Base-by-base conservation (phyloP, 2,888 invertebrate genomes). In the Papilio elwesi region DNA sequence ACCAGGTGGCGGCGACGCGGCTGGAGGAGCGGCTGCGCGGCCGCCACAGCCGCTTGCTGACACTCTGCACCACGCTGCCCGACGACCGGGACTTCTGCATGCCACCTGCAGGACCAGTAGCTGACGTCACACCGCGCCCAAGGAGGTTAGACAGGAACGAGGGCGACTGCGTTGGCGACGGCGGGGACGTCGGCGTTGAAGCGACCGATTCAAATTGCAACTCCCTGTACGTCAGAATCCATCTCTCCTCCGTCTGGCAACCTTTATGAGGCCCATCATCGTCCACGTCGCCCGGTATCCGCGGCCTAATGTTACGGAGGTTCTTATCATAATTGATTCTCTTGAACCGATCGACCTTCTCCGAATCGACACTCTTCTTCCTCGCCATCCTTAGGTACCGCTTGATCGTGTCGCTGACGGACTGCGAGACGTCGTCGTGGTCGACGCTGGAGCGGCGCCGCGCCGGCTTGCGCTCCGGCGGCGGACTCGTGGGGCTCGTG, bases 71-170 rank as follows among this genome's bases (percentile, higher is more conserved):
- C 87, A 97, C 97, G 92, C 97, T 97, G 85, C 97, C 97, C 79
- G 97, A 97, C 47, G 97, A 97, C 89, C 97, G 97, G 83, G 97
- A 97, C 94, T 97, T 98, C 95, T 97, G 97, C 97, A 97, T 97
- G 88, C 95, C 95, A 92, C 96, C 95, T 92, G 95, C 90, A 83
- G 94, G 88, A 75, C 87, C 84, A 82, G 86, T 83, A 75, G 86
- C 83, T 75, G 87, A 83, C 75, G 85, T 87, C 74, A 87, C 86
- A 78, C 86, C 84, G 76, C 91, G 87, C 67, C 91, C 90, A 76
- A 93, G 81, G 84, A 90, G 80, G 77, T 90, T 82, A 75, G 90
- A 84, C 76, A 93, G 83, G 78, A 94, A 91, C 87, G 93, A 89
- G 79, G 89, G 88, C 83, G 94, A 90, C 85, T 87, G 88, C 71